A percentile compares a stretch with the other conserved stretches of the same genome.
Evolutionary conservation across 2,888 invertebrate species (phyloP).

Genomic region (Lepeophtheirus nordmannii): DNA sequence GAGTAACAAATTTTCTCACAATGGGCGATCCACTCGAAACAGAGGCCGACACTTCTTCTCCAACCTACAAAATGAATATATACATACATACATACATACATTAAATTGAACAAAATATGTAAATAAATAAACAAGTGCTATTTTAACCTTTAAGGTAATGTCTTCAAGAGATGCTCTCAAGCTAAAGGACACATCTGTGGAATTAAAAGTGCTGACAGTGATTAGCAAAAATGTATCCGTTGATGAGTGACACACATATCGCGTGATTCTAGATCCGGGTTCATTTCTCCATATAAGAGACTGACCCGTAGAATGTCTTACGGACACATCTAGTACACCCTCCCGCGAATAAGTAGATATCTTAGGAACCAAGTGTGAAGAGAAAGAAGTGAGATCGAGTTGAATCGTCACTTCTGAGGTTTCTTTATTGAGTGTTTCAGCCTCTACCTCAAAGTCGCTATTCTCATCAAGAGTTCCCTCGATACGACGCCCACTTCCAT

Average conservation of each 20-base stretch:
- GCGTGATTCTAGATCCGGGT: not conserved
- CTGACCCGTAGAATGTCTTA: not conserved
- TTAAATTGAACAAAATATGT: not conserved
- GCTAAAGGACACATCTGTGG: not conserved
- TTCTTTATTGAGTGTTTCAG: not conserved
- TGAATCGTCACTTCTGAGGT: not conserved
- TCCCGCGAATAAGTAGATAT: not conserved
- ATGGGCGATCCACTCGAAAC: slow-evolving; percentile 2
- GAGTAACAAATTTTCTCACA: slow-evolving; percentile 10
- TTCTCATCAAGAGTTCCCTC: not conserved
- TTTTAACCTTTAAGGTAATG: not conserved
- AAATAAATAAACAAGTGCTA: not conserved
- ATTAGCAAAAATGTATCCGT: not conserved
- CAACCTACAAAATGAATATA: not conserved
- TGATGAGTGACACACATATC: not conserved
- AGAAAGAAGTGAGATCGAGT: not conserved
- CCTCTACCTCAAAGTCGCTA: not conserved
- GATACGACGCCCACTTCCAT: not conserved
- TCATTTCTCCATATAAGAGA: slow-evolving; percentile 3
- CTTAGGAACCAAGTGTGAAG: not conserved
- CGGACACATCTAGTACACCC: not conserved
- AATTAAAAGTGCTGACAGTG: not conserved
- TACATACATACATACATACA: not conserved
- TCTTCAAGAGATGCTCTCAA: not conserved
- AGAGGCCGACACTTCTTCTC: not conserved